A percentile compares a stretch with the other conserved stretches of the same genome.
Evolutionary conservation across 2,113 vertebrate genomes (phyloP).

Genomic region (Xenopus laevis): DNA sequence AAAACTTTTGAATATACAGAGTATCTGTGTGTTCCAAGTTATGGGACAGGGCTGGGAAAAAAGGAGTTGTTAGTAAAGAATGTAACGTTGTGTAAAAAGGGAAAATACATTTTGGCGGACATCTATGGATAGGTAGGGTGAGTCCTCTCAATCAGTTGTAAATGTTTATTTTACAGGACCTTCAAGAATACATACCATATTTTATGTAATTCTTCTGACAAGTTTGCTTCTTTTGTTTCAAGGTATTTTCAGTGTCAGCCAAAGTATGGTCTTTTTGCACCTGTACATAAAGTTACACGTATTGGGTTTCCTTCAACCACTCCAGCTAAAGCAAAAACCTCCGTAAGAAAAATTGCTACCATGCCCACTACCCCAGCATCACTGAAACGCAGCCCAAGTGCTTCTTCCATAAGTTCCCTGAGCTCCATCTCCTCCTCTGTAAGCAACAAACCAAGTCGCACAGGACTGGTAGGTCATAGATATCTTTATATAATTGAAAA

Average conservation of each 20-base stretch:
- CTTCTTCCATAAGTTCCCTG: constrained; percentile 92
- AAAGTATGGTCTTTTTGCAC: constrained; percentile 93
- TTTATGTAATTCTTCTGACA: no score
- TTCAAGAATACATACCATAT: no score
- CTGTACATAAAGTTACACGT: constrained; percentile 94
- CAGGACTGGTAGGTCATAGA: constrained; percentile 82
- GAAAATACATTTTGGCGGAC: no score
- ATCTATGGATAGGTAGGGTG: no score
- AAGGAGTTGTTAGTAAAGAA: no score
- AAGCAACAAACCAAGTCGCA: constrained; percentile 92
- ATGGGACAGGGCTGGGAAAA: no score
- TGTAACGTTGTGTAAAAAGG: no score
- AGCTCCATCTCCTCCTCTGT: constrained; percentile 94
- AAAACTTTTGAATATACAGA: no score
- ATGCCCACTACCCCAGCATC: constrained; percentile 63
- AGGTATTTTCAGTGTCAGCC: constrained; percentile 98
- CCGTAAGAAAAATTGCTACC: constrained; percentile 74
- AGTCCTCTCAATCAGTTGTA: no score
- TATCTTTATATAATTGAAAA: constrained; percentile 22
- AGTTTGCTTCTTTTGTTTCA: not conserved
- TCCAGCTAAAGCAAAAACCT: constrained; percentile 87
- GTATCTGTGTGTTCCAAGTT: no score
- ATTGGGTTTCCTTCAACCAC: constrained; percentile 97
- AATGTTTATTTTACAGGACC: no score
- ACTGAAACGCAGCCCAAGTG: constrained; percentile 89